Base-by-base conservation (phyloP, 2,113 vertebrate genomes). In the Paracyprichromis sp. region DNA sequence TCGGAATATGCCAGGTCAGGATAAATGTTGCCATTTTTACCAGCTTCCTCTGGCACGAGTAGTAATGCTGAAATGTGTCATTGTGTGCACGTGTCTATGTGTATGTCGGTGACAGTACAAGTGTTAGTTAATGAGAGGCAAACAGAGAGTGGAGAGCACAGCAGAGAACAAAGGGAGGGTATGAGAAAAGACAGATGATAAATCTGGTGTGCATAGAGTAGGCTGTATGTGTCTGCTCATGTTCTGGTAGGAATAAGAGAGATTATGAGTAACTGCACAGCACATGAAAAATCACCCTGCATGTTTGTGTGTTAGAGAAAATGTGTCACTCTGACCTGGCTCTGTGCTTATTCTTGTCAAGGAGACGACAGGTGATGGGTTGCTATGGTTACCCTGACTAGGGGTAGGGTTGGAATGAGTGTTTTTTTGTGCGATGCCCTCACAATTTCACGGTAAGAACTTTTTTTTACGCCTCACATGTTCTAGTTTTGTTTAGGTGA, bases 1-100 rank as follows among this genome's bases (percentile, higher is more conserved):
- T 90, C 66, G 54, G 85, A 95, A 96, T 95, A 95, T 96, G 94
- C 96, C 93, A 92, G 92, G 95, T 96, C 96, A 96, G 96, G 95
- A 93, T 92, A 96, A 96, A 94, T 88, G 88, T 92, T 94, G 91
- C 90, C 93, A 91, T 92, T 92, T 78, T 89, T 91, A 93, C 95
- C 95, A 95, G 81, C 83, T 85, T 89, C 90, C 90, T 76, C 86
- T 85, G 85, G 90, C 52, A 84, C 21, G 79, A 86, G 89, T 86
- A 90, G 83, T 40, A 71, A 56, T 83, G 78, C 86, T 81, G 10
- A 84, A 86, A 86, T 79, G 80, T 86, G 83, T 85, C 73, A 63
- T 83, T 86, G 80, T 88, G 82, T 45, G 7, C 83, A 56, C 38
- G 73, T 73, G 56, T 83, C 43, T 84, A 31, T 85, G 86, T 85